phyloP scores from a whole-genome alignment of 2,797 vertebrate genomes.

The Melanotaenia maccullochi region DNA sequence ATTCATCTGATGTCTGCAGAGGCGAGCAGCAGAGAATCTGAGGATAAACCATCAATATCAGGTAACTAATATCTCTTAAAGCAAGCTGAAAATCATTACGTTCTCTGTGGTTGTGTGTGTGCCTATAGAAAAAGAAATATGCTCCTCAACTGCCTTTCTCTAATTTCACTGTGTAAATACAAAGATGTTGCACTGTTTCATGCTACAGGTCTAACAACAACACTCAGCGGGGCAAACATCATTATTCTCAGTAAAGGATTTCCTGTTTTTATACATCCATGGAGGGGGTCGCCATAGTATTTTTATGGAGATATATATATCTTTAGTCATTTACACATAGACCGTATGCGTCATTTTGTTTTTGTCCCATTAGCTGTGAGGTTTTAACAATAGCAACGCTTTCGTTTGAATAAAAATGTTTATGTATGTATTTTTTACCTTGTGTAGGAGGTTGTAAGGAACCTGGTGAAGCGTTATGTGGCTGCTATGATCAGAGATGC shows the following conservation, averaged over 20 bases:
- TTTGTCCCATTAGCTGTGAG: slow-evolving; percentile 6
- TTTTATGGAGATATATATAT: slow-evolving; percentile 9
- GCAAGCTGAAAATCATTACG: slow-evolving; percentile 19
- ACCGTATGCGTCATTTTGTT: background rate
- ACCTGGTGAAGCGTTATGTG: slow-evolving; percentile 96
- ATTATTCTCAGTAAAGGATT: slow-evolving; percentile 12
- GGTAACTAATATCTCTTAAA: slow-evolving; percentile 78
- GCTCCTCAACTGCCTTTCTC: slow-evolving; percentile 7
- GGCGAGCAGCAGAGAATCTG: slow-evolving; percentile 94
- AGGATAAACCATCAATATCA: slow-evolving; percentile 97
- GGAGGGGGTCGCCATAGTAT: slow-evolving; percentile 15
- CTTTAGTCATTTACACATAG: slow-evolving; percentile 10
- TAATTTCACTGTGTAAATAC: slow-evolving; percentile 23
- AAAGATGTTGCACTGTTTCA: slow-evolving; percentile 14
- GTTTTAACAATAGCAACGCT: background rate
- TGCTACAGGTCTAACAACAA: slow-evolving; percentile 30
- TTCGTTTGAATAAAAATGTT: slow-evolving; percentile 11
- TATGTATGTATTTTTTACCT: slow-evolving; percentile 1
- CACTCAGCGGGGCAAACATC: slow-evolving; percentile 35
- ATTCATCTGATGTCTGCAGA: slow-evolving; percentile 78
- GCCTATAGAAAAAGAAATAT: background rate
- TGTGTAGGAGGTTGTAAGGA: slow-evolving; percentile 94
- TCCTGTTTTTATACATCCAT: slow-evolving; percentile 24
- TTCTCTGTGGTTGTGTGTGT: background rate
- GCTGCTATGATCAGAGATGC: slow-evolving; percentile 99